These are phyloP conservation scores for Neodiprion pinetum DNA, from an alignment of 1,140 invertebrate genomes.

Conservation along the genomic window DNA sequence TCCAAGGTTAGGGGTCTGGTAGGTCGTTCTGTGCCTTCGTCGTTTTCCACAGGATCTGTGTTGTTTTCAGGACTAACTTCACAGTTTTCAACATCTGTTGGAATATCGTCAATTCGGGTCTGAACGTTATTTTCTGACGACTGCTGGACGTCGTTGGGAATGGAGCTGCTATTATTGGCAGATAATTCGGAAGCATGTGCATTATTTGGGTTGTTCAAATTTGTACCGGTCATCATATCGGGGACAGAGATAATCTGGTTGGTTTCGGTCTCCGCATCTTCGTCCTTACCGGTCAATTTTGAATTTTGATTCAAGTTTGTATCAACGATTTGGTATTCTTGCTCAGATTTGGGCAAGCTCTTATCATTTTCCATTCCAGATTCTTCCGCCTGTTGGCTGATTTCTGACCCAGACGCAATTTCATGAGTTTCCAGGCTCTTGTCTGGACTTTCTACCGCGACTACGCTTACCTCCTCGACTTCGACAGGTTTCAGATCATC, in stretches of 20 bases:
- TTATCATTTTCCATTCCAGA: conserved; percentile 44
- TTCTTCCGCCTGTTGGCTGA: background rate
- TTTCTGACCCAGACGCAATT: background rate
- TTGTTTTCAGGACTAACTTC: background rate
- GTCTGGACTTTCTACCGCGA: conserved; percentile 12
- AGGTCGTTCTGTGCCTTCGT: conserved; percentile 42
- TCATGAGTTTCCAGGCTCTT: background rate
- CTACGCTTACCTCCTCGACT: conserved; percentile 25
- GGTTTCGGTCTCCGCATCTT: background rate
- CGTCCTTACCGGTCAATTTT: background rate
- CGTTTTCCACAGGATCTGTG: conserved; percentile 1
- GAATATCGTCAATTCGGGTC: background rate
- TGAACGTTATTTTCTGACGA: background rate
- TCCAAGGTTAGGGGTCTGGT: conserved; percentile 53
- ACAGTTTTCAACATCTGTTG: background rate
- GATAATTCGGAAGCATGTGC: background rate
- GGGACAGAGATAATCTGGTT: background rate
- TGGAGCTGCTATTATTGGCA: background rate
- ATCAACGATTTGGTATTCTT: background rate
- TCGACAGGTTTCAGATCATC: conserved; percentile 18
- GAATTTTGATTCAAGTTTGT: background rate
- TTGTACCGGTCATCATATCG: background rate
- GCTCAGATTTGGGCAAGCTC: conserved; percentile 37
- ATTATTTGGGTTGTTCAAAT: background rate
- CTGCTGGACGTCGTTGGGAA: background rate